Conservation (phyloP, 1,140 invertebrate species). For the Drosophila watanabei region DNA sequence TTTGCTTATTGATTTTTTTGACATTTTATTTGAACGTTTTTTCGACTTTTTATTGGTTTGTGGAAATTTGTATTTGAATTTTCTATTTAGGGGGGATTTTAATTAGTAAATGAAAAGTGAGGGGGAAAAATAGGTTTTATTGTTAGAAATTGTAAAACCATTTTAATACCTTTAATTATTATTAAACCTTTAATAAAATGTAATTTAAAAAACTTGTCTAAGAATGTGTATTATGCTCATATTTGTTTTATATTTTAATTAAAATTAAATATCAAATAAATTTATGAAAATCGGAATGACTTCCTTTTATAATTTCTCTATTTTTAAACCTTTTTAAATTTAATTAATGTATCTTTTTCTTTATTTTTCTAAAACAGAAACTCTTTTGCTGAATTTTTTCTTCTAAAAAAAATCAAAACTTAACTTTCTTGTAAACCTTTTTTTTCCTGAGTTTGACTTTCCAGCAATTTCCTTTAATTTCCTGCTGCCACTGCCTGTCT, state of each 20-base stretch:
- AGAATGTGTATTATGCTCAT: too few relatives aligned
- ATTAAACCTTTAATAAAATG: not conserved
- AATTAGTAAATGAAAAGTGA: not conserved
- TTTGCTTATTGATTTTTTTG: conserved; percentile 48
- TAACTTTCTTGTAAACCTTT: not conserved
- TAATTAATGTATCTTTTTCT: not conserved
- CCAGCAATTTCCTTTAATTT: conserved; percentile 18
- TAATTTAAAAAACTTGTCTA: too few relatives aligned
- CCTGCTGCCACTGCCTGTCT: conserved; percentile 29
- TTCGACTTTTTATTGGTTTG: conserved; percentile 3
- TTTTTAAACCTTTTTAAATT: accelerated
- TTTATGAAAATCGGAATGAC: too few relatives aligned
- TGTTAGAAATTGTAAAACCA: not conserved
- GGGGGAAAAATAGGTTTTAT: not conserved
- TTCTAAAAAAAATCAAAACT: too few relatives aligned
- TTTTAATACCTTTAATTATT: not conserved
- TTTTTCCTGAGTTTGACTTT: conserved; percentile 6
- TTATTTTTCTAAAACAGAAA: not conserved
- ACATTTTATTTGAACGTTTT: conserved; percentile 10
- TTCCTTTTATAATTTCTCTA: too few relatives aligned
- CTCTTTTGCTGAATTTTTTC: not conserved
- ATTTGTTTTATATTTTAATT: not conserved
- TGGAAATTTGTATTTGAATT: conserved; percentile 5
- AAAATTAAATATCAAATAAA: not conserved
- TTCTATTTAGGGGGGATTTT: not conserved